phyloP scores from a whole-genome alignment of 2,797 vertebrate species.

The Sebastes glaucus region DNA sequence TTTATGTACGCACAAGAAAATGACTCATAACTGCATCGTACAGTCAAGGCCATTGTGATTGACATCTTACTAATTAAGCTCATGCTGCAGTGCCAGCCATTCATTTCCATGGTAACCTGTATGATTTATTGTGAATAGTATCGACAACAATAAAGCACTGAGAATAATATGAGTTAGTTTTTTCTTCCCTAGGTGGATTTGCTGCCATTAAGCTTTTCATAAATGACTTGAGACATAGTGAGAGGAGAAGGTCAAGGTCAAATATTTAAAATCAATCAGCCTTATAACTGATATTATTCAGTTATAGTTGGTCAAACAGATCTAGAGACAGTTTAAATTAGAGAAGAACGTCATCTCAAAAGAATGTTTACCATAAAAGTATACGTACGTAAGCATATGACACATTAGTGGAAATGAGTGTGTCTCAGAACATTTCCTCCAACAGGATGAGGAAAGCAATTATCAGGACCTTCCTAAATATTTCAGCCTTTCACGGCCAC shows the following conservation, averaged over 20 bases:
- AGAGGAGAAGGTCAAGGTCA: neutral
- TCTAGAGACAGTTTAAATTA: neutral
- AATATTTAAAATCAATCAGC: neutral
- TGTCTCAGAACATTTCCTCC: neutral
- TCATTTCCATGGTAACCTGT: conserved; percentile 48
- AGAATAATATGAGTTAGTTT: neutral
- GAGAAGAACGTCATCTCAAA: neutral
- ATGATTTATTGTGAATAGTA: neutral
- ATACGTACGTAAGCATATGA: neutral
- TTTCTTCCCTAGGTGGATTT: neutral
- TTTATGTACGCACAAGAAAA: neutral
- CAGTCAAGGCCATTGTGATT: neutral
- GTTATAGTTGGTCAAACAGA: neutral
- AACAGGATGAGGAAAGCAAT: conserved; percentile 23
- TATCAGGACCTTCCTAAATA: conserved; percentile 26
- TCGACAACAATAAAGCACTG: neutral
- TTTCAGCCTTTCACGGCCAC: conserved; percentile 21
- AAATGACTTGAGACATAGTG: neutral
- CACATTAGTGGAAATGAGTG: conserved; percentile 19
- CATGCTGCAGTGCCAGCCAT: neutral
- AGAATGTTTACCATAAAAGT: neutral
- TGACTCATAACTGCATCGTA: neutral
- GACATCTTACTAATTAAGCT: neutral
- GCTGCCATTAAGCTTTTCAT: neutral
- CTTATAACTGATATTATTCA: neutral